phyloP scores from a whole-genome alignment of 2,113 vertebrate genomes.

The Chaetura pelagica region DNA sequence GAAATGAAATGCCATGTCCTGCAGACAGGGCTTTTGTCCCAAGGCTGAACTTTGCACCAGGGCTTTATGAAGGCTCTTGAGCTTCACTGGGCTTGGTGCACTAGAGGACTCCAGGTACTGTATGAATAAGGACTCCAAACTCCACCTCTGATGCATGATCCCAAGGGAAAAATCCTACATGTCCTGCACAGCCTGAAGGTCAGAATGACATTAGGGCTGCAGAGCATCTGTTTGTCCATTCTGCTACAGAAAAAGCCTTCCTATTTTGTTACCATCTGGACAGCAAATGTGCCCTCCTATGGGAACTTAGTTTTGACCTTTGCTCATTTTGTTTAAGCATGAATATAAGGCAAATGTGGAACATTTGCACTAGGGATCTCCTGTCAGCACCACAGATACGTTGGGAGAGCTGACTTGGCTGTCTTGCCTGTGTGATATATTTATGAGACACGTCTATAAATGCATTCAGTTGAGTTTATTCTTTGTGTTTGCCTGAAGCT shows the following conservation, averaged over 20 bases:
- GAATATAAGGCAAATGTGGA: neutral
- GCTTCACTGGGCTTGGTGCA: neutral
- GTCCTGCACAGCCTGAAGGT: neutral
- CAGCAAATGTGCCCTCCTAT: slow-evolving; percentile 53
- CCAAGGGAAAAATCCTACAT: neutral
- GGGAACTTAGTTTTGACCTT: neutral
- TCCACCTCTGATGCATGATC: neutral
- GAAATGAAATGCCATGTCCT: neutral
- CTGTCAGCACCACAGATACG: neutral
- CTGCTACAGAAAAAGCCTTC: slow-evolving; percentile 22
- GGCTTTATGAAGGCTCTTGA: neutral
- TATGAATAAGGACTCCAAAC: neutral
- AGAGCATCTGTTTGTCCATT: neutral
- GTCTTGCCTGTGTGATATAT: neutral
- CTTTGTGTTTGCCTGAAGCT: neutral
- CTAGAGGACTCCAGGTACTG: neutral
- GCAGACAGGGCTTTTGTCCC: neutral
- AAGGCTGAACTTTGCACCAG: neutral
- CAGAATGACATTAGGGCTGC: neutral
- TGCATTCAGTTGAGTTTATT: neutral
- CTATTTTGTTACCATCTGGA: slow-evolving; percentile 41
- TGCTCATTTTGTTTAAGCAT: neutral
- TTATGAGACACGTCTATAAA: accelerated
- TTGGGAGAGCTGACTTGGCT: neutral
- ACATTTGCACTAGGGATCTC: neutral